Base-by-base conservation (phyloP, 2,113 vertebrate genomes). In the Odocoileus virginianus region DNA sequence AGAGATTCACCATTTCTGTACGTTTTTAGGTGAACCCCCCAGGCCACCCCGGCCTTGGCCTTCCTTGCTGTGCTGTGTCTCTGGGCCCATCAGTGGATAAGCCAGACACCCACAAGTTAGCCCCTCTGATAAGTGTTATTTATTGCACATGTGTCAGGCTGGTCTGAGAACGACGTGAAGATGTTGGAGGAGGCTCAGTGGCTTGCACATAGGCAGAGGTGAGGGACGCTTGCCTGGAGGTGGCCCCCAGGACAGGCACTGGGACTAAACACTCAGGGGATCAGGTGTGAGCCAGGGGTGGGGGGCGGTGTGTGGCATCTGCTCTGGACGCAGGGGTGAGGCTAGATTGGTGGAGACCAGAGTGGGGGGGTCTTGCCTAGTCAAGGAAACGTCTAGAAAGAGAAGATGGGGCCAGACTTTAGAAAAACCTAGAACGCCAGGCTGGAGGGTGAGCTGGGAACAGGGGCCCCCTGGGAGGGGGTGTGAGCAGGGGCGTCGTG, bases 101-200 rank as follows among this genome's bases (percentile, higher is more conserved):
- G 40, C 45, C 30, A 6, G 43, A 76, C 19, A 3, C 57, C 23
- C 3, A 0, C 76, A 2, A 25, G 40, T 12, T 17, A 11, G 4
- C 82, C 54, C 1, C 3, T 43, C 64, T 25, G 36, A 27, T 57
- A 4, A 76, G 5, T 17, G 7, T 6, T 40, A 5, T 19, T 40
- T 28, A 28, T 30, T 15, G 0, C 11, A 9, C 5, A 1, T 12
- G 2, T 13, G 5, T 91, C 21, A 12, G 3, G 5, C 83, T 25
- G 71, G 57, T 27, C 82, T 17, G 28, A 25, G 21, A 33, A 61
- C 2, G 3, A 14, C 0, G n/a, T 33, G 25, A 33, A 82, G 23
- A 54, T 0, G 0, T 15, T 7, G 2, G 33, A 15, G 11, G 16
- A 0, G 58, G 57, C 85, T 45, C 33, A 10, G 61, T 2, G 28